Evolutionary conservation across 2,113 vertebrate genomes (phyloP).

Genomic region (Petrocephalus microphthalmus): DNA sequence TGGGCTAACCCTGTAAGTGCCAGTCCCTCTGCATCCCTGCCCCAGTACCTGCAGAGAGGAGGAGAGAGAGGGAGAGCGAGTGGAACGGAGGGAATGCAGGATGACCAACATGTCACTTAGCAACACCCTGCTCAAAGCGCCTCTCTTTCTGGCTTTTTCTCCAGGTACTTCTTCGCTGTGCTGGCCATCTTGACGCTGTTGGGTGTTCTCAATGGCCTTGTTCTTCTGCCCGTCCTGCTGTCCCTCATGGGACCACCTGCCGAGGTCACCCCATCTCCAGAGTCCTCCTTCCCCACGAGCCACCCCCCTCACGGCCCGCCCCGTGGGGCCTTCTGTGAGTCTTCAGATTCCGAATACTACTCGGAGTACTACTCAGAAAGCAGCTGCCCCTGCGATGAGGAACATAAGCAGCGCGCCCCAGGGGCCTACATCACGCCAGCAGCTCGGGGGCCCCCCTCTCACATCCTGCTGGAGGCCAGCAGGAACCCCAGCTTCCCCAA

Average conservation of each 20-base stretch:
- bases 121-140: background rate
- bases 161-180: conserved; percentile 93
- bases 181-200: conserved; percentile 83
- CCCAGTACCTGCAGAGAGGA: no score
- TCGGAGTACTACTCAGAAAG: conserved; percentile 64
- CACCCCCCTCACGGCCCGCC: conserved; percentile 49
- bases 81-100: no score
- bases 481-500: conserved; percentile 72
- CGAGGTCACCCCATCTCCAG: conserved; percentile 67
- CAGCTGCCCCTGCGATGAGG: conserved; percentile 62
- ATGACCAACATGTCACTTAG: no score
- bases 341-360: conserved; percentile 69
- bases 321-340: conserved; percentile 63
- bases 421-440: conserved; percentile 54
- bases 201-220: conserved; percentile 88
- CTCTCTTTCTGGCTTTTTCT: background rate
- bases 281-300: conserved; percentile 53
- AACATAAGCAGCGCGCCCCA: conserved; percentile 56
- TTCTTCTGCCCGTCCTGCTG: conserved; percentile 87
- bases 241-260: conserved; percentile 87
- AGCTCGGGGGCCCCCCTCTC: conserved; percentile 49
- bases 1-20: no score
- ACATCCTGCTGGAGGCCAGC: conserved; percentile 74
- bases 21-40: no score
- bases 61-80: no score